Evolutionary conservation across 2,113 vertebrate genomes (phyloP), one percentile per base, ranked within the genome.

Genomic region (Oryzias javanicus): DNA sequence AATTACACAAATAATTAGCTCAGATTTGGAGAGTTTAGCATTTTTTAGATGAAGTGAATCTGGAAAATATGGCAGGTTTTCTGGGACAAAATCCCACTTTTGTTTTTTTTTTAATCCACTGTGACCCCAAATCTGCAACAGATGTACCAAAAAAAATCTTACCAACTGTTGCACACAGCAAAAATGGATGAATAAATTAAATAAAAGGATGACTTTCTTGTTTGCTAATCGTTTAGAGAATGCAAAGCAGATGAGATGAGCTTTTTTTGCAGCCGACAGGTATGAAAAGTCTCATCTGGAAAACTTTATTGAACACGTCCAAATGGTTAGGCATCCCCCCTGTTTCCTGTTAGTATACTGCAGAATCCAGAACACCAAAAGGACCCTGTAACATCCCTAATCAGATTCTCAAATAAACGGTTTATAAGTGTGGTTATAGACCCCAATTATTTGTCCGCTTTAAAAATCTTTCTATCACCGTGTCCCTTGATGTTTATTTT

Each of bases 141-240:
- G 12, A 47, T 12, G 10, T 12, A 8, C 7, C 29, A 35, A 10
- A 35, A 7, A 35, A 8, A 35, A 4, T 27, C 25, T 6, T 35
- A 12, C 12, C 35, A 35, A 35, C 35, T 35, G 35, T 35, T 35
- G 35, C 10, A 12, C 35, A 12, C 35, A 35, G 2, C 3, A 35
- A 12, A 13, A 35, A 35, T 10, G 10, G 2, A 10, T 35, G 2
- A 8, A 35, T 10, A 8, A 35, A 10, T 35, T 1, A 35, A 8
- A 35, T 35, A 35, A 8, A 35, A 8, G 10, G 6, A 8, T 8
- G 29, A 35, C 29, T 35, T 35, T 6, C 29, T 35, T 10, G 8
- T 8, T 35, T 35, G 29, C 29, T 35, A 35, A 35, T 35, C 74
- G 78, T 70, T 89, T 80, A 64, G 88, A 89, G 84, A 89, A 61